Conservation (phyloP, 2,113 vertebrate genomes). For the Empidonax traillii region DNA sequence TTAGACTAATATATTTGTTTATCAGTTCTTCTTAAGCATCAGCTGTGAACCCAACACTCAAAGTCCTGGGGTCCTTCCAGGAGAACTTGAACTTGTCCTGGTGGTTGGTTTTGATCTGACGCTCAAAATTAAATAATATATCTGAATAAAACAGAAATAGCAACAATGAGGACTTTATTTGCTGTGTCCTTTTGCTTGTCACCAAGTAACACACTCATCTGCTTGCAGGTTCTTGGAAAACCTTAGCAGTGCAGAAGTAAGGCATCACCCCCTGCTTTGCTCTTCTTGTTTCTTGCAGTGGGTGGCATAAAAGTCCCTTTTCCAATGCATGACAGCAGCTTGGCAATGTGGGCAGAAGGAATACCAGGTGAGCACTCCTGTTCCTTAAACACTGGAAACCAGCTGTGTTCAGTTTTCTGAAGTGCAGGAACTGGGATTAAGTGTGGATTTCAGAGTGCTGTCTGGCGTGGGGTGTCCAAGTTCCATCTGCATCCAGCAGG, state of each 20-base stretch:
- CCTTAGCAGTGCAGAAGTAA: neutral
- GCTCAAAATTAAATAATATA: neutral
- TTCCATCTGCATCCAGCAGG: neutral
- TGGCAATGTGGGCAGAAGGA: neutral
- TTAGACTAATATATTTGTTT: neutral
- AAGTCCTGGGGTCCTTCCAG: neutral
- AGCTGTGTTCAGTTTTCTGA: neutral
- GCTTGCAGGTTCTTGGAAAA: neutral
- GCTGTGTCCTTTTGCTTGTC: neutral
- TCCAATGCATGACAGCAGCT: neutral
- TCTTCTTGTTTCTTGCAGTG: neutral
- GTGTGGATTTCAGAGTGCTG: neutral
- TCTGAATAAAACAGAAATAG: neutral
- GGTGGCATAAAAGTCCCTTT: neutral
- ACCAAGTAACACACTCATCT: neutral
- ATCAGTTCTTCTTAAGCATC: neutral
- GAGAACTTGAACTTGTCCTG: neutral
- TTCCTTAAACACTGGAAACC: neutral
- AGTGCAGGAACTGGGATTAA: neutral
- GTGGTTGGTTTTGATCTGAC: neutral
- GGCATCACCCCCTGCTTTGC: accelerated
- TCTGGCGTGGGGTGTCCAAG: neutral
- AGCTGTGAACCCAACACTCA: neutral
- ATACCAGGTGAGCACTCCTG: neutral
- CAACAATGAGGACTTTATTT: neutral